These are phyloP conservation scores for Drosophila malerkotliana DNA, from an alignment of 1,140 invertebrate genomes.

Conservation along the genomic window DNA sequence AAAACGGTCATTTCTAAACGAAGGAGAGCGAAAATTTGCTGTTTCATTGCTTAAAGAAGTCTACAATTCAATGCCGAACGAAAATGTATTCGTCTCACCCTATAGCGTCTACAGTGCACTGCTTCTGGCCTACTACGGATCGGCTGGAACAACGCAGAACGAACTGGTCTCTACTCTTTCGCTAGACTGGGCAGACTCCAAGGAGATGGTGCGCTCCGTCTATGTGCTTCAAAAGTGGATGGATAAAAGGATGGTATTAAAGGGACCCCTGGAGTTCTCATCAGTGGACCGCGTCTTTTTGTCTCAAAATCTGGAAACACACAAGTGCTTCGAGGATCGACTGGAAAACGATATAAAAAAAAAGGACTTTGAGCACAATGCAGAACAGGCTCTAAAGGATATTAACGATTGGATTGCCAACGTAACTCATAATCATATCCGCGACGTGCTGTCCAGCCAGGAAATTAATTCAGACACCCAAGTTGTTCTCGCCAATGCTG, in stretches of 20 bases:
- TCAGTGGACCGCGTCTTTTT: slow-evolving; percentile 92
- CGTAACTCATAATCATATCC: slow-evolving; percentile 91
- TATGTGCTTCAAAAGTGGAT: slow-evolving; percentile 88
- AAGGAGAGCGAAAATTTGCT: slow-evolving; percentile 89
- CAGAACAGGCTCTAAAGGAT: slow-evolving; percentile 85
- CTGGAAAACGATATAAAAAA: slow-evolving; percentile 88
- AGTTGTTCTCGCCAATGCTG: slow-evolving; percentile 93
- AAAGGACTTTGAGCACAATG: slow-evolving; percentile 87
- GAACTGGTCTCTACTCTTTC: slow-evolving; percentile 87
- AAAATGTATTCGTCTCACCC: slow-evolving; percentile 94
- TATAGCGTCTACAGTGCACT: slow-evolving; percentile 93
- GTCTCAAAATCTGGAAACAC: slow-evolving; percentile 83
- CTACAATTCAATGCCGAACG: slow-evolving; percentile 86
- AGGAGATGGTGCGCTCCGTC: slow-evolving; percentile 87
- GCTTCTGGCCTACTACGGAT: slow-evolving; percentile 91
- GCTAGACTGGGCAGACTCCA: slow-evolving; percentile 84
- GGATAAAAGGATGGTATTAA: slow-evolving; percentile 82
- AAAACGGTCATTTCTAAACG: slow-evolving; percentile 85
- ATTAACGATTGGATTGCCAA: slow-evolving; percentile 94
- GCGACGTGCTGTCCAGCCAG: slow-evolving; percentile 88
- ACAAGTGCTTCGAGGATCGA: slow-evolving; percentile 87
- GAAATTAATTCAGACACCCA: slow-evolving; percentile 87
- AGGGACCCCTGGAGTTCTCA: slow-evolving; percentile 88
- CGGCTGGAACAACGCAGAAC: slow-evolving; percentile 88
- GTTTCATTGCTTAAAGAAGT: slow-evolving; percentile 88